Percentiles rank a stretch among this genome's conserved stretches.
phyloP scores from a whole-genome alignment of 2,797 vertebrate genomes.

The Phrynocephalus vlangalii region DNA sequence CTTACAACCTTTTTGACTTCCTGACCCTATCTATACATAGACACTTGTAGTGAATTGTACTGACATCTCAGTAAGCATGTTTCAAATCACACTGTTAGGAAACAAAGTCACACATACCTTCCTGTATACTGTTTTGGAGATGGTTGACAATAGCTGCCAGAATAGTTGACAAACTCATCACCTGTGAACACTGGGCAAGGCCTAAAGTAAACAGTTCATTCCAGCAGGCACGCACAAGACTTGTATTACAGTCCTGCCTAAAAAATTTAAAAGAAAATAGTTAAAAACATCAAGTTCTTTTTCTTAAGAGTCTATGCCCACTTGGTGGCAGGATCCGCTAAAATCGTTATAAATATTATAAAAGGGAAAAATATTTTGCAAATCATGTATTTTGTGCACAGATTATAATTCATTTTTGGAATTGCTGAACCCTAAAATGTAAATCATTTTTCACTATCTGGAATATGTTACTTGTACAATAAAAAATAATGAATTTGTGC shows the following conservation, averaged over 20 bases:
- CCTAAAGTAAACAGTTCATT: constrained; percentile 97
- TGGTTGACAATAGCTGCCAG: constrained; percentile 96
- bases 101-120: constrained; percentile 82
- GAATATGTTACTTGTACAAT: background rate
- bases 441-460: background rate
- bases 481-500: background rate
- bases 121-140: constrained; percentile 95
- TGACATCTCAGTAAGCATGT: background rate
- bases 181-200: constrained; percentile 94
- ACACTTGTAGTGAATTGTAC: background rate
- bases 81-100: background rate
- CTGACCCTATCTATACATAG: background rate
- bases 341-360: constrained; percentile 4
- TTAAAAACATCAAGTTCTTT: too few species aligned
- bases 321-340: too few species aligned
- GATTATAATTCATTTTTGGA: background rate
- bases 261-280: constrained; percentile 47
- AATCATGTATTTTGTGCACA: background rate
- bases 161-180: constrained; percentile 98
- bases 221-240: constrained; percentile 96
- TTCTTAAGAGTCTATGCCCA: too few species aligned
- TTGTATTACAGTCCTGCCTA: constrained; percentile 96
- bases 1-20: background rate
- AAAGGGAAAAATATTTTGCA: too few species aligned
- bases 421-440: too few species aligned